Percentiles rank a stretch among this genome's conserved stretches.
These are phyloP conservation scores for Nyctereutes procyonoides DNA, from an alignment of 2,113 vertebrate species.

Conservation along the genomic window DNA sequence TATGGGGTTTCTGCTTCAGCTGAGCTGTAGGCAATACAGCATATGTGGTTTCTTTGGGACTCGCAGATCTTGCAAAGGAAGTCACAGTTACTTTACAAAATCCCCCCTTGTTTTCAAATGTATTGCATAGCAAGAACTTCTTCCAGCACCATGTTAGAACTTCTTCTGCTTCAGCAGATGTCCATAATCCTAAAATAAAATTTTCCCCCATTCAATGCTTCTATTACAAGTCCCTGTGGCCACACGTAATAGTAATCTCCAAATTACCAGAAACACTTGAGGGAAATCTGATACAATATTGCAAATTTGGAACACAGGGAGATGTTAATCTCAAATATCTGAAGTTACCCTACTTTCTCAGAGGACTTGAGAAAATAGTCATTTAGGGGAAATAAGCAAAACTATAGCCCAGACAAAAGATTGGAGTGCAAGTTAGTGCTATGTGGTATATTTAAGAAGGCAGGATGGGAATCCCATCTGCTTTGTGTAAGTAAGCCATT, in stretches of 20 bases:
- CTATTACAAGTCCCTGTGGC: constrained; percentile 12
- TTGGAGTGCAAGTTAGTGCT: neutral
- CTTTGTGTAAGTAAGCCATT: neutral
- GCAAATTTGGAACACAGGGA: neutral
- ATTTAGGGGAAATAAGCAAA: constrained; percentile 23
- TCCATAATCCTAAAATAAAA: neutral
- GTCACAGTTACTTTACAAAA: neutral
- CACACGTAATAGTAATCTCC: neutral
- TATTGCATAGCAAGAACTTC: neutral
- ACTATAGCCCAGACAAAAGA: neutral
- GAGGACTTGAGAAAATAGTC: neutral
- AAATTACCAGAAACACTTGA: neutral
- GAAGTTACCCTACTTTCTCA: neutral
- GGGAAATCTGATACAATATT: neutral
- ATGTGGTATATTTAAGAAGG: neutral
- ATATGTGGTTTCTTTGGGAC: neutral
- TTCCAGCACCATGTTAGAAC: neutral
- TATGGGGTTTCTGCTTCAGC: constrained; percentile 15
- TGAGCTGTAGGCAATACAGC: neutral
- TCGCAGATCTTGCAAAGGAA: neutral
- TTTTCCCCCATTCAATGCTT: neutral
- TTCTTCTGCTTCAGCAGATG: constrained; percentile 37
- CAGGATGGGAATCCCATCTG: neutral
- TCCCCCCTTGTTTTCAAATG: neutral
- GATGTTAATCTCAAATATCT: constrained; percentile 15